Percentiles rank a stretch among this genome's conserved stretches.
Evolutionary conservation across 2,888 invertebrate species (phyloP).

Genomic region (Eledone cirrhosa): DNA sequence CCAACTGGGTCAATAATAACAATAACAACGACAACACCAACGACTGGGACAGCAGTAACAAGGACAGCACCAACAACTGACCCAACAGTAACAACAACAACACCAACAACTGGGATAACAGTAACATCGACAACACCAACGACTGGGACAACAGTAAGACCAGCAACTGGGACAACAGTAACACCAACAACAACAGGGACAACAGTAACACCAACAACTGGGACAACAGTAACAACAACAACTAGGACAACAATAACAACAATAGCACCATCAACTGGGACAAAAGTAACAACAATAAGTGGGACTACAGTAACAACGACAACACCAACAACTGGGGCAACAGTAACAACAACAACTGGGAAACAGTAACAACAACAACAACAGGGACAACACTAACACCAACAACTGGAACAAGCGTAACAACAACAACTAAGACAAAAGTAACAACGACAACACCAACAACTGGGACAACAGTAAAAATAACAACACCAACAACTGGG

Average conservation of each 20-base stretch:
- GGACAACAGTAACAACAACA: too few relatives aligned
- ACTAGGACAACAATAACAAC: too few relatives aligned
- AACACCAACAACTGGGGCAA: too few relatives aligned
- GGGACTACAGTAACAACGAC: background rate
- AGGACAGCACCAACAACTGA: background rate
- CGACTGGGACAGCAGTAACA: too few relatives aligned
- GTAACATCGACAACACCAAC: conserved; percentile 8
- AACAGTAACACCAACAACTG: too few relatives aligned
- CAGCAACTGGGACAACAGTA: too few relatives aligned
- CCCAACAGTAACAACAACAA: background rate
- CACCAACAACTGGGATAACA: background rate
- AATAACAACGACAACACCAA: background rate
- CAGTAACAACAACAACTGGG: too few relatives aligned
- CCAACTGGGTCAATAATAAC: background rate
- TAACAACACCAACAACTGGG: background rate
- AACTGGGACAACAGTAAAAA: background rate
- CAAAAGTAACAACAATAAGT: conserved; percentile 4
- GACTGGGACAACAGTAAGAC: background rate
- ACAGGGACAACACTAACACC: too few relatives aligned
- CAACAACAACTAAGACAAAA: background rate
- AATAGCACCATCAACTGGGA: background rate
- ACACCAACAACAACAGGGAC: too few relatives aligned
- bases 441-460: background rate
- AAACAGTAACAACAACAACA: too few relatives aligned
- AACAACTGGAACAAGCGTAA: too few relatives aligned